These are phyloP conservation scores for Schizothorax lantsangensis DNA, from an alignment of 2,797 vertebrate genomes.

Conservation along the genomic window DNA sequence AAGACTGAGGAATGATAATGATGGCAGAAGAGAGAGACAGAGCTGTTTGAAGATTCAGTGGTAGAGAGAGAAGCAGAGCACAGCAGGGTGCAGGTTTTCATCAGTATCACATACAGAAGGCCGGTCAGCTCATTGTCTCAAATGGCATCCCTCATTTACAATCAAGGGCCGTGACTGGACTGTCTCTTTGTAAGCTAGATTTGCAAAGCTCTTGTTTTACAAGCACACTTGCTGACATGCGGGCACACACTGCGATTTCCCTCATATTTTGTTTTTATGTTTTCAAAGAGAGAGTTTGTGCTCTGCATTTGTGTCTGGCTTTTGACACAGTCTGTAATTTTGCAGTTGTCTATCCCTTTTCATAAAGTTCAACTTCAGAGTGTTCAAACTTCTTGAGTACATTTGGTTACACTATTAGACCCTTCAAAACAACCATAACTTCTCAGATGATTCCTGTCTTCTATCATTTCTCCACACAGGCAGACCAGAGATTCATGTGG, in stretches of 20 bases:
- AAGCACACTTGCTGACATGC: conserved; percentile 1
- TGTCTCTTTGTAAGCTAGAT: conserved; percentile 16
- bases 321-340: background rate
- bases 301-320: background rate
- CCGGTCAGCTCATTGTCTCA: conserved; percentile 24
- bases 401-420: background rate
- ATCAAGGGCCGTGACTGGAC: conserved; percentile 22
- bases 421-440: background rate
- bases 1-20: background rate
- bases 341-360: background rate
- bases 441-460: conserved; percentile 4
- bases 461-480: conserved; percentile 76
- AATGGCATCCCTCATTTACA: conserved; percentile 25
- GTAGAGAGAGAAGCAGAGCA: background rate
- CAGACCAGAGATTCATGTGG: conserved; percentile 98
- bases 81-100: background rate
- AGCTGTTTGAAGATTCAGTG: background rate
- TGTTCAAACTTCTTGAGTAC: background rate
- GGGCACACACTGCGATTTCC: background rate
- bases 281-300: background rate
- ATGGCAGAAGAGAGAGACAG: background rate
- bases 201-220: conserved; percentile 17
- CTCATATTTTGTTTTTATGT: background rate
- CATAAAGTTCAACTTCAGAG: background rate
- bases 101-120: background rate